phyloP scores from a whole-genome alignment of 2,888 invertebrate genomes.

The Caenorhabditis uteleia region DNA sequence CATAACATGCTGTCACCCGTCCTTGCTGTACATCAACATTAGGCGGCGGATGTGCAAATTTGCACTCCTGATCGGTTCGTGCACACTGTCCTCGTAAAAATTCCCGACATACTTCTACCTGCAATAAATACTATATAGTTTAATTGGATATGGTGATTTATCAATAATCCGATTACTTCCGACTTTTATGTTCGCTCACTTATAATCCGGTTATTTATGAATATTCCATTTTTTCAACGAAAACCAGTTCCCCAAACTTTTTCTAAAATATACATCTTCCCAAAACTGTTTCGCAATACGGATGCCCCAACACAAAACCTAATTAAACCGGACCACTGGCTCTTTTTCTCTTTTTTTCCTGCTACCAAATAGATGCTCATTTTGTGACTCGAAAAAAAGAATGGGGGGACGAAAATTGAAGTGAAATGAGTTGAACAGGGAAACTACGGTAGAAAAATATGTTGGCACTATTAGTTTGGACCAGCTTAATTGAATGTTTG shows the following conservation, averaged over 20 bases:
- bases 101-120: constrained; percentile 92
- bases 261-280: background rate
- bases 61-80: constrained; percentile 98
- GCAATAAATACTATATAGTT: constrained; percentile 13
- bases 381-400: too few relatives aligned
- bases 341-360: background rate
- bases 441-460: too few relatives aligned
- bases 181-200: too few relatives aligned
- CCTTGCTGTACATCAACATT: constrained; percentile 99
- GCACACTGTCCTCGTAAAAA: constrained; percentile 99
- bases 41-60: constrained; percentile 98
- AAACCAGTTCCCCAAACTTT: background rate
- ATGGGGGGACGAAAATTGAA: too few relatives aligned
- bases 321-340: background rate
- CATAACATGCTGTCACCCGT: constrained; percentile 99
- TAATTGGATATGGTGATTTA: too few relatives aligned
- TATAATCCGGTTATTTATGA: too few relatives aligned
- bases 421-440: too few relatives aligned
- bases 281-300: background rate
- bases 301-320: background rate
- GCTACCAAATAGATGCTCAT: too few relatives aligned
- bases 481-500: too few relatives aligned
- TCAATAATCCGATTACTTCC: too few relatives aligned
- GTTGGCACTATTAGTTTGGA: too few relatives aligned
- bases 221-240: too few relatives aligned